Evolutionary conservation across 1,140 invertebrate species (phyloP), one percentile per base, ranked within the genome.

Genomic region (Drosophila azteca): DNA sequence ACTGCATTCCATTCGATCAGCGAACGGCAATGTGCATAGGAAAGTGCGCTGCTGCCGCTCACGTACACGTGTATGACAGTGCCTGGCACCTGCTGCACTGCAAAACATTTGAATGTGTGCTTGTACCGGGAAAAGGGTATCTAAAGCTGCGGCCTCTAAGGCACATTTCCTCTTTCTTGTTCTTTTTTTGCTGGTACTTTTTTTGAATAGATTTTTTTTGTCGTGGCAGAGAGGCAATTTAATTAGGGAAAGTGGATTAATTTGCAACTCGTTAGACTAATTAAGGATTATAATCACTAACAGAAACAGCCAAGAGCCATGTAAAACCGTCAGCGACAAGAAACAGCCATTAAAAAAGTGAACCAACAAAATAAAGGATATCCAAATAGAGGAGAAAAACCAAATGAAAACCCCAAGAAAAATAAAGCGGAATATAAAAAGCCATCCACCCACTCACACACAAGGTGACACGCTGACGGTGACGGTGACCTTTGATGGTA

Each of bases 171-270:
- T 45, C 43, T 53, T 51, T 62, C 44, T 43, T 49, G 41, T 49
- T 55, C 53, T 46, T 55, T 64, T 46, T 43, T 49, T 64, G 20
- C 29, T 48, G 46, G 64, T 77, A 71, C 45, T 43, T 74, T 78
- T 75, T 29, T 20, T 68, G 59, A 68, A 49, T 73, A 24, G 53
- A 44, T 43, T 44, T 63, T 67, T 75, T 57, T 61, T 70, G 54
- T 55, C 61, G 57, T 51, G 64, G 67, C 73, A 64, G 62, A 64
- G 62, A 48, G 67, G 66, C 79, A 90, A 90, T 90, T 90, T 90
- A 90, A 90, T 90, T 90, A 90, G 84, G 73, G 70, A 90, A 90
- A 90, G 89, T 90, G 89, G 89, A 90, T 90, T 90, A 90, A 90
- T 90, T 90, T 90, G 84, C 90, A 88, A 90, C 84, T 90, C 85